Evolutionary conservation across 2,888 invertebrate species (phyloP).

Genomic region (Amblyjoppa proteus): DNA sequence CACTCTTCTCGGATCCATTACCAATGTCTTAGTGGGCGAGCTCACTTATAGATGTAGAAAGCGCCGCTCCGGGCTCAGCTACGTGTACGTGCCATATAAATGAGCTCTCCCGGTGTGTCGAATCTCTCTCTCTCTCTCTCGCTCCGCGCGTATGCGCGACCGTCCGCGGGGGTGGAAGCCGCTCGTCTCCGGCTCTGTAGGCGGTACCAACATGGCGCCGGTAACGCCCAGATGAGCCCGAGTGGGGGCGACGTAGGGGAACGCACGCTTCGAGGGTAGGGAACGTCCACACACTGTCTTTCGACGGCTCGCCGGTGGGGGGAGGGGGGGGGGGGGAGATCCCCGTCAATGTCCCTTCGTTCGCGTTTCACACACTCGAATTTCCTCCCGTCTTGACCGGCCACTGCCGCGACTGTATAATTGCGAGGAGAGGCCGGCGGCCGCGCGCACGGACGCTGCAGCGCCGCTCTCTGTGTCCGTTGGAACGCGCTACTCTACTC

Average conservation of each 20-base stretch:
- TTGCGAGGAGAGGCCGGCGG: conserved; percentile 55
- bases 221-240: conserved; percentile 75
- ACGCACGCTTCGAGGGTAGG: conserved; percentile 70
- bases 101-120: conserved; percentile 4
- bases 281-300: conserved; percentile 71
- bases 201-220: conserved; percentile 83
- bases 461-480: conserved; percentile 25
- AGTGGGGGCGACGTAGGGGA: conserved; percentile 81
- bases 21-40: conserved; percentile 64
- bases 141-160: conserved; percentile 70
- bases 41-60: conserved; percentile 61
- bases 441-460: background rate
- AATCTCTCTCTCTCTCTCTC: background rate
- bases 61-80: conserved; percentile 8
- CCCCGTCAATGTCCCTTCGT: conserved; percentile 51
- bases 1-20: conserved; percentile 62
- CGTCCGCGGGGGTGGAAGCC: conserved; percentile 75
- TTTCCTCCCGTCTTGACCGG: conserved; percentile 25
- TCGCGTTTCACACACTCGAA: conserved; percentile 56
- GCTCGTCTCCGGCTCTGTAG: conserved; percentile 78
- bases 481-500: conserved; percentile 26
- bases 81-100: background rate
- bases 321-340: conserved; percentile 56
- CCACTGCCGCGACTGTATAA: conserved; percentile 58
- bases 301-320: conserved; percentile 57